Percentiles rank a stretch among this genome's conserved stretches.
Conservation (phyloP, 2,113 vertebrate genomes). For the Silurus glanis region DNA sequence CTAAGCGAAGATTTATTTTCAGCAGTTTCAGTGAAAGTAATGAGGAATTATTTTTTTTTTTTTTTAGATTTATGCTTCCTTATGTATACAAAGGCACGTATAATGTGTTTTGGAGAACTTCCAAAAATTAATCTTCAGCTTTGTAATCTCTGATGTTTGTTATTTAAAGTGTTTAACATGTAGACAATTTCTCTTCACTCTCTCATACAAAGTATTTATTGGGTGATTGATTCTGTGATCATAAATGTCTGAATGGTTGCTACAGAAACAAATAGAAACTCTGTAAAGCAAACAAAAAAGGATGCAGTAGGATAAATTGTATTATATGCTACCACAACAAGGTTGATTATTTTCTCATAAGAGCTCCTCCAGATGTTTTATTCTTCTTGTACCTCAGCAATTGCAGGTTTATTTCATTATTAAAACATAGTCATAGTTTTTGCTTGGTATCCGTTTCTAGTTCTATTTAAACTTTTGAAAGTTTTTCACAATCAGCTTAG, state of each 20-base stretch:
- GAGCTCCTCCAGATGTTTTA: too few species aligned
- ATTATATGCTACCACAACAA: background rate
- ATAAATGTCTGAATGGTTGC: background rate
- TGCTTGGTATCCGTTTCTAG: background rate
- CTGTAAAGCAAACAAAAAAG: background rate
- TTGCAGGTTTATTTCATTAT: background rate
- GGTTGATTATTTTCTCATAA: background rate
- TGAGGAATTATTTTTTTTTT: too few species aligned
- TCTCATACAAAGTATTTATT: background rate
- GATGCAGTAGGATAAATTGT: background rate
- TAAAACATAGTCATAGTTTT: background rate
- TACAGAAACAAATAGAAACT: background rate
- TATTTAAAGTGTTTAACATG: background rate
- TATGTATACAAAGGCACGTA: background rate
- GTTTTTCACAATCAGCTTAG: background rate
- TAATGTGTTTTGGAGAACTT: background rate
- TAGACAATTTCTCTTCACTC: background rate
- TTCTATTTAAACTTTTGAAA: background rate
- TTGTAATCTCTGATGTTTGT: background rate
- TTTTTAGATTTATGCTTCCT: background rate
- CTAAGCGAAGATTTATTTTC: too few species aligned
- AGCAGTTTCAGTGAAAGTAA: too few species aligned
- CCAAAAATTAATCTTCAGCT: background rate
- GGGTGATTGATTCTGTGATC: background rate
- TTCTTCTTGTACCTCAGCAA: background rate